Evolutionary conservation across 2,113 vertebrate genomes (phyloP).

Genomic region (Eurystomus gularis): DNA sequence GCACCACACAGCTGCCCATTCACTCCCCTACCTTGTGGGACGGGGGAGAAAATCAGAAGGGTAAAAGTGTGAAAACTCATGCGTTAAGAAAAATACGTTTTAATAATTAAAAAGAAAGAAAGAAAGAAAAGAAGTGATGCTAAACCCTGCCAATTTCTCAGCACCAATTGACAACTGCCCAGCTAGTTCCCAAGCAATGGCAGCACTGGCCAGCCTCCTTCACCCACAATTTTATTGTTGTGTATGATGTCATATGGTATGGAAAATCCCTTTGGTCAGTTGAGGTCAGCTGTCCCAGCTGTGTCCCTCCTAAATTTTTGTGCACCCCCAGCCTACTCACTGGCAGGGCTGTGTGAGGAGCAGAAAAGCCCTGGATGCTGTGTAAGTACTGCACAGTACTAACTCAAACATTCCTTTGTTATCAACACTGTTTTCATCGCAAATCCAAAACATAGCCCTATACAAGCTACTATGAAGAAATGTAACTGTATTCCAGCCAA

Average conservation of each 20-base stretch:
- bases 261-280: background rate
- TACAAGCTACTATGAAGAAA: background rate
- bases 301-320: background rate
- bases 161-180: background rate
- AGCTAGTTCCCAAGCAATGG: background rate
- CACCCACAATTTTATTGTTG: background rate
- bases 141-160: rapidly evolving
- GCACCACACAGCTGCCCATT: background rate
- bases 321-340: rapidly evolving
- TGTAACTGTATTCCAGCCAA: background rate
- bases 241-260: background rate
- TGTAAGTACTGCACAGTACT: background rate
- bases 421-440: background rate
- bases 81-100: background rate
- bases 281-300: background rate
- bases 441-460: background rate
- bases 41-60: background rate
- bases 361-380: background rate
- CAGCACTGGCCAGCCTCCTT: background rate
- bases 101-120: background rate
- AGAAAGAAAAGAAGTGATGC: background rate
- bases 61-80: background rate
- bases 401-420: background rate
- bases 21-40: background rate
- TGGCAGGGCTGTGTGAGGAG: background rate